Evolutionary conservation across 2,797 vertebrate genomes (phyloP), one percentile per base, ranked within the genome.

Genomic region (Peromyscus attwateri): DNA sequence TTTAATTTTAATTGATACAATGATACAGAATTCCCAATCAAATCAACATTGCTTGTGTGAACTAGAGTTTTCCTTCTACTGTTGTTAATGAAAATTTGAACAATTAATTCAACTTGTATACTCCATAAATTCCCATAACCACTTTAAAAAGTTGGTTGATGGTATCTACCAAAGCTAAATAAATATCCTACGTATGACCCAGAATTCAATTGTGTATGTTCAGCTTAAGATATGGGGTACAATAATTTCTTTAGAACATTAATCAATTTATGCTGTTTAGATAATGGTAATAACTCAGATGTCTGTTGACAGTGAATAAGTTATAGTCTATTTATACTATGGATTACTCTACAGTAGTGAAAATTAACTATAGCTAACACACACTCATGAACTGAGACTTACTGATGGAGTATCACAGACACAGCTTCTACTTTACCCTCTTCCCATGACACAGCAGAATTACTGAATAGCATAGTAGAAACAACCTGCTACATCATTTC

Each of bases 91-190:
- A 31, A 37, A 85, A 16, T 87, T 93, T 62, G 13, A 83, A 71
- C 49, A 91, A 77, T 83, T 29, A 73, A 83, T 95, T 91, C 68
- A 95, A 34, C 52, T 91, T 62, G 37, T 43, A 85, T 60, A 87
- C 8, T 71, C n/a, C 75, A 40, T 43, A 60, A 92, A 84, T 25
- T 79, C 12, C 70, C 37, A 60, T 6, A 83, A 64, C 29, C 37
- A 80, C 46, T 73, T 79, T 73, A 52, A 66, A 62, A 81, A 92
- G 7, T 19, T 82, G 2, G 77, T 91, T 91, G 49, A 52, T 37
- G 64, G 25, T 81, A 83, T 96, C 31, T 94, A 77, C n/a, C 73
- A 87, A 89, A 49, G n/a, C 68, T 87, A 81, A 89, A 85, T 17
- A 81, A 70, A 95, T 37, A 60, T 27, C 43, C 73, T 34, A 25